Conservation (phyloP, 2,888 invertebrate species). For the Sinopyrophorus schimmeli region DNA sequence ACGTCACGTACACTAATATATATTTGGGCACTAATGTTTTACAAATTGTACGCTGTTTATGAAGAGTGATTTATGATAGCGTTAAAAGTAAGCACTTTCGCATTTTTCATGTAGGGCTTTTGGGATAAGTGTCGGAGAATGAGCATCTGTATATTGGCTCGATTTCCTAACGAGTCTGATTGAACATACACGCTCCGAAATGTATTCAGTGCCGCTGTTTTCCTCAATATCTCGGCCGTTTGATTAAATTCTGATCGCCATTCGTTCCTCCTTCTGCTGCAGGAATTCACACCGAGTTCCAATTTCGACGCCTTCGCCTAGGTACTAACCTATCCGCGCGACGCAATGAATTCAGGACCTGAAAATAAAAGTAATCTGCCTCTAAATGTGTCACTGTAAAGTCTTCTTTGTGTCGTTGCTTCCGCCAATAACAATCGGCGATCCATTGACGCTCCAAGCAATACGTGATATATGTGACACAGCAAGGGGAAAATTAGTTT, state of each 20-base stretch:
- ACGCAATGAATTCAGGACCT: conserved; percentile 43
- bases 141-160: conserved; percentile 26
- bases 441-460: conserved; percentile 43
- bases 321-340: conserved; percentile 41
- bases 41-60: no score
- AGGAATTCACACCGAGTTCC: conserved; percentile 44
- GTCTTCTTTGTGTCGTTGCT: conserved; percentile 56
- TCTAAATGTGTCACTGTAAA: conserved; percentile 58
- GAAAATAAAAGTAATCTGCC: conserved; percentile 58
- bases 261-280: conserved; percentile 39
- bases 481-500: conserved; percentile 55
- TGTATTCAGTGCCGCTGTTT: conserved; percentile 42
- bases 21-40: no score
- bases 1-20: no score
- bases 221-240: conserved; percentile 50
- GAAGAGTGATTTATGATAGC: background rate
- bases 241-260: conserved; percentile 55
- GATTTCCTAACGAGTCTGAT: conserved; percentile 46
- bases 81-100: conserved; percentile 5
- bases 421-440: conserved; percentile 53
- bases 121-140: conserved; percentile 9
- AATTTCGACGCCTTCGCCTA: conserved; percentile 39
- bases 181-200: conserved; percentile 44
- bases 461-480: conserved; percentile 57
- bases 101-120: conserved; percentile 8